Conservation (phyloP, 2,888 invertebrate species). For the Papilio demoleus region DNA sequence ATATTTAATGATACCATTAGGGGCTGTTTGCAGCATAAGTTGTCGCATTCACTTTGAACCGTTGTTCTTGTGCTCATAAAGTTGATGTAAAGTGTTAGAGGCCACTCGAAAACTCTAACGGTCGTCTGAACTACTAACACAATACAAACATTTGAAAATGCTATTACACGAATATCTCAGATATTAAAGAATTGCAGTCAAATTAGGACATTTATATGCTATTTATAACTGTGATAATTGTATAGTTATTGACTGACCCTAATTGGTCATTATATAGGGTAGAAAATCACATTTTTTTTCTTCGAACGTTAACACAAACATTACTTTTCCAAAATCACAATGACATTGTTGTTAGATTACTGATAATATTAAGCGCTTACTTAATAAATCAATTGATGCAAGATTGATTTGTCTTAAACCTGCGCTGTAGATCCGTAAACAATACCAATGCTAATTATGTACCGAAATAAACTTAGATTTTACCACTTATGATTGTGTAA, state of each 20-base stretch:
- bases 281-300: background rate
- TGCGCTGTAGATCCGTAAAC: background rate
- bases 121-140: slow-evolving; percentile 34
- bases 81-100: slow-evolving; percentile 18
- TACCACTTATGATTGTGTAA: no score
- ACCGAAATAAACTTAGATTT: no score
- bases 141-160: slow-evolving; percentile 21
- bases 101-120: slow-evolving; percentile 29
- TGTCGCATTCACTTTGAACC: slow-evolving; percentile 3
- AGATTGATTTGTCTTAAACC: background rate
- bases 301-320: background rate
- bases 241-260: no score
- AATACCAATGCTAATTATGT: no score
- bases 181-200: slow-evolving; percentile 1
- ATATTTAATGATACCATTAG: slow-evolving; percentile 19
- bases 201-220: no score
- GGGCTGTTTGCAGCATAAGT: background rate
- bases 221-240: no score
- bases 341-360: background rate
- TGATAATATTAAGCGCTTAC: background rate
- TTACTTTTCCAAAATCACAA: background rate
- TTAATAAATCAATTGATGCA: background rate
- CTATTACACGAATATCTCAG: slow-evolving; percentile 10
- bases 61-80: slow-evolving; percentile 13
- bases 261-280: no score